Base-by-base conservation (phyloP, 2,888 invertebrate genomes). In the Synergus japonicus region DNA sequence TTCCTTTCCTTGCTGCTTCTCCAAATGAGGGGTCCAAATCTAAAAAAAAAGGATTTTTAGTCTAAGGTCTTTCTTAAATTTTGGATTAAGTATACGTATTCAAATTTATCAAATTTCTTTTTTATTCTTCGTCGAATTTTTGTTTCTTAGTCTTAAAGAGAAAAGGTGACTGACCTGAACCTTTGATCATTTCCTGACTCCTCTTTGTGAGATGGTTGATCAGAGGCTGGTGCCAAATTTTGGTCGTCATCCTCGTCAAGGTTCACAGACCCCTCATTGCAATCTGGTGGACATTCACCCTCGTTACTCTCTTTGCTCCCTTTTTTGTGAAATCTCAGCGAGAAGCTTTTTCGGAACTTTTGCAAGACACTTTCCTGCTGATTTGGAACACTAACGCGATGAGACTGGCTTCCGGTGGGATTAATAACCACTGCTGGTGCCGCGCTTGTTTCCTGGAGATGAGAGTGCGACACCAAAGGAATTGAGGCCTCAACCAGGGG, bases 11-110 rank as follows among this genome's bases (percentile, higher is more conserved):
- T 96, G 87, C 95, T 95, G 29, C 94, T 94, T 82, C 96, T 94
- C 95, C 95, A 96, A 79, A 95, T 94, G 77, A 95, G 93, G 44
- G 95, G 95, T n/a, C 96, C 96, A 89, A 96, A 95, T 87, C 95
- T 95, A 90, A 22, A 83, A 86, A 46, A 76, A 9, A 76, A 76
- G 13, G 1, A 67, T 58, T 29, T 9, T 18, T 12, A 67, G 7
- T 69, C 29, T 63, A 3, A 13, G 29, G 4, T 29, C 37, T 44
- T 65, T 37, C 9, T 22, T 54, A 37, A 67, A 54, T 44, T 15
- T 43, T 29, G 22, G 1, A 29, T 29, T 29, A n/a, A n/a, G n/a
- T n/a, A 29, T 29, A 29, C 5, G 4, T 66, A 18, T 15, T 4
- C 37, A 67, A 18, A 18, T n/a, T 43, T 37, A 37, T 22, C 43